Base-by-base conservation (phyloP, 2,888 invertebrate species). In the Tinea pellionella region DNA sequence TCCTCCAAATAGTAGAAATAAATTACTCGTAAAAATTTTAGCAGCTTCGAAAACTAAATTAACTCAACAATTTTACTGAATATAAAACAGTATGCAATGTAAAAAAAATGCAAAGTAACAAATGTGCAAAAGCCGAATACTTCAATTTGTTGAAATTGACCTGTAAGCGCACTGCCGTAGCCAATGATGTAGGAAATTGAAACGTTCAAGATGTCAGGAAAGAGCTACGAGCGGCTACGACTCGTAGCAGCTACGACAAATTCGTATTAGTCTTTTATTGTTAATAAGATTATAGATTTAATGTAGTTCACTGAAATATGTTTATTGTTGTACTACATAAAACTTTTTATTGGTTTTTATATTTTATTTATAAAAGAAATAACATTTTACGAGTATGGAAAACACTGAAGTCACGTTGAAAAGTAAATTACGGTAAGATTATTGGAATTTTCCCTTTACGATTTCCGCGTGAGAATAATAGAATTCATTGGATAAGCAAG, bases 111-210 rank as follows among this genome's bases (percentile, higher is more conserved):
- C 6, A 24, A 24, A 24, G 24, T 24, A 24, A 24, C 24, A 3
- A 24, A 24, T 3, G 24, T 24, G 24, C 24, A 24, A 24, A 24
- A 24, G 24, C 2, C 24, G 24, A 24, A 24, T 24, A 24, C 47
- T 18, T 13, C 47, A 47, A 47, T 47, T 47, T 47, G 47, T 47
- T 16, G 12, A n/a, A 47, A 47, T 47, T 47, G 47, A 47, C 3
- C 47, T 47, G 47, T 18, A 6, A 18, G 47, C 15, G 47, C 8
- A 8, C 7, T 18, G 16, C 16, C 47, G 47, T 8, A 47, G 18
- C 16, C 47, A 47, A 47, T 47, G 47, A 47, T 47, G 47, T 47
- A 47, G 47, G 47, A 47, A 47, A 47, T 55, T 55, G 55, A 55
- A 55, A 55, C 55, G 55, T 55, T 55, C 24, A 13, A 55, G 55